These are phyloP conservation scores for Hystrix brachyura DNA, from an alignment of 2,113 vertebrate species.

Conservation along the genomic window DNA sequence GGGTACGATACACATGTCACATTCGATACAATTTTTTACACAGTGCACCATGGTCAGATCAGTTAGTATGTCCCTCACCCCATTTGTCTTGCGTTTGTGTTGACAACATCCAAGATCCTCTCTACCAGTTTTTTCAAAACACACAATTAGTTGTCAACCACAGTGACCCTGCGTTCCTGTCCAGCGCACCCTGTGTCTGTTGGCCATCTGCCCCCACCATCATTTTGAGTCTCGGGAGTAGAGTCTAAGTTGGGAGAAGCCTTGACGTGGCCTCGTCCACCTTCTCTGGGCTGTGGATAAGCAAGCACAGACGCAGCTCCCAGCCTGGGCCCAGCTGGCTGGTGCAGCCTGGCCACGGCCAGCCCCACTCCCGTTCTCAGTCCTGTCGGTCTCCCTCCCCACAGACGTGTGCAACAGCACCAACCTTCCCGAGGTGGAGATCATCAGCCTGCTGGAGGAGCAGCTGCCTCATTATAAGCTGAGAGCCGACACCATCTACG, in stretches of 20 bases:
- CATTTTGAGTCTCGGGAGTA: neutral
- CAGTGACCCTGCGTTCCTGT: neutral
- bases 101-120: neutral
- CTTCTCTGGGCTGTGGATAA: neutral
- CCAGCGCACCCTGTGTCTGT: too few relatives aligned
- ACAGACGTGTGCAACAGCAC: slow-evolving; percentile 99
- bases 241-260: neutral
- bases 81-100: neutral
- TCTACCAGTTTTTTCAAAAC: neutral
- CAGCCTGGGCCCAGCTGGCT: accelerated
- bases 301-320: accelerated
- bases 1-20: neutral
- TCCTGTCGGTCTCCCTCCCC: neutral
- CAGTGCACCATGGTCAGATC: too few relatives aligned
- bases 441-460: slow-evolving; percentile 98
- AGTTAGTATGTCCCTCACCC: too few relatives aligned
- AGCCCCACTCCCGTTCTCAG: accelerated
- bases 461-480: slow-evolving; percentile 98
- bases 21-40: neutral
- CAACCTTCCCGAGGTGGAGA: slow-evolving; percentile 99
- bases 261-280: accelerated
- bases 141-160: too few relatives aligned
- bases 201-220: too few relatives aligned
- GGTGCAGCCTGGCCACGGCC: accelerated
- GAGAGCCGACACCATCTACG: slow-evolving; percentile 98